Conservation (phyloP, 2,113 vertebrate species). For the Cavia porcellus region DNA sequence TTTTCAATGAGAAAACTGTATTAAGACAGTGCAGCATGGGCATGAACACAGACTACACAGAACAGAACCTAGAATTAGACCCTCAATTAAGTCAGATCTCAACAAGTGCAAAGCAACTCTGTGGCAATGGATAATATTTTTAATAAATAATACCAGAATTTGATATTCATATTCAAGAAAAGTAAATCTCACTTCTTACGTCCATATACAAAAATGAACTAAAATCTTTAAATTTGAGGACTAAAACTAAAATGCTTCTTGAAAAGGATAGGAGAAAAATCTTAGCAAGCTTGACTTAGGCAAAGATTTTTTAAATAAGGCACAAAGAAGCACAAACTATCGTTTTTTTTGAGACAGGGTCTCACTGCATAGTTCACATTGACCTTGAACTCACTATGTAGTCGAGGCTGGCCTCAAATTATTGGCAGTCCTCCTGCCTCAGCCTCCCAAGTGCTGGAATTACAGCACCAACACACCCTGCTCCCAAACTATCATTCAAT, state of each 20-base stretch:
- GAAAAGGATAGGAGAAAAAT: not conserved
- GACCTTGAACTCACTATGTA: too few species aligned
- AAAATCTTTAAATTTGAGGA: conserved; percentile 41
- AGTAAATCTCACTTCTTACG: not conserved
- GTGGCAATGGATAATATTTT: not conserved
- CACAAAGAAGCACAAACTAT: not conserved
- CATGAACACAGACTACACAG: not conserved
- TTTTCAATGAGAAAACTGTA: not conserved
- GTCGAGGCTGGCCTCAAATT: too few species aligned
- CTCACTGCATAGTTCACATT: too few species aligned
- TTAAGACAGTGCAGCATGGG: not conserved
- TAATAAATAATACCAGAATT: not conserved
- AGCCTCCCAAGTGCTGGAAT: too few species aligned
- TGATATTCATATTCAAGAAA: not conserved
- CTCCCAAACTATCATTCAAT: not conserved
- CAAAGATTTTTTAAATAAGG: conserved; percentile 30
- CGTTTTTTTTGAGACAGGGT: not conserved
- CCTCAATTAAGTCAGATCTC: not conserved
- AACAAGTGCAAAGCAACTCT: conserved; percentile 37
- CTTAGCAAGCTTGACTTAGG: not conserved
- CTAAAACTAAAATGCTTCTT: not conserved
- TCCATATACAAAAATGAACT: conserved; percentile 44
- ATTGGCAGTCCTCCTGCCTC: too few species aligned
- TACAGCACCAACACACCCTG: too few species aligned
- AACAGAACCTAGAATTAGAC: conserved; percentile 1